Conservation (phyloP, 2,888 invertebrate species). For the Drosophila demipolita region DNA sequence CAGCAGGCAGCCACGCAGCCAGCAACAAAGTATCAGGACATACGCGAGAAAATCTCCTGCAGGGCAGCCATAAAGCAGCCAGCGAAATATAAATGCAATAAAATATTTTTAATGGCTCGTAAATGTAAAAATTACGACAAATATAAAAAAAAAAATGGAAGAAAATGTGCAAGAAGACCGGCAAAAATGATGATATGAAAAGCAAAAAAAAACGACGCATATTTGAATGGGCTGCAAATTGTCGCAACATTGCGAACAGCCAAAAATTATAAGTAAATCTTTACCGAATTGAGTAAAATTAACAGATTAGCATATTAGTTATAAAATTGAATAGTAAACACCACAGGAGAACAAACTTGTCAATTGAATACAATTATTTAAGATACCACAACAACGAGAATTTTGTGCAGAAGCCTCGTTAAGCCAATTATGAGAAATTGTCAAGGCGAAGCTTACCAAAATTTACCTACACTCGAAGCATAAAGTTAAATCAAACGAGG, state of each 20-base stretch:
- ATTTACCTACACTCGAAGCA: not conserved
- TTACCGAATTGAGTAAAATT: conserved; percentile 41
- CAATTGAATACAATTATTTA: conserved; percentile 56
- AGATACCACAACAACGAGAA: conserved; percentile 31
- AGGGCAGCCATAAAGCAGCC: conserved; percentile 66
- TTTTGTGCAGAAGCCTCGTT: conserved; percentile 50
- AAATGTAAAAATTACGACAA: conserved; percentile 73
- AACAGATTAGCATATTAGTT: conserved; percentile 64
- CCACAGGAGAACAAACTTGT: conserved; percentile 56
- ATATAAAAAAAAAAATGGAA: conserved; percentile 38
- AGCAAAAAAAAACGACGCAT: conserved; percentile 14
- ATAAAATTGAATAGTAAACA: conserved; percentile 28
- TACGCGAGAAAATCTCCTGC: conserved; percentile 54
- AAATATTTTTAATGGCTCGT: conserved; percentile 76
- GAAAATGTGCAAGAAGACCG: not conserved
- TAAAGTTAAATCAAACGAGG: conserved; percentile 15
- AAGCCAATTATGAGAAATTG: conserved; percentile 61
- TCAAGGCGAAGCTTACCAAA: conserved; percentile 35
- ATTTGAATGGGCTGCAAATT: conserved; percentile 56
- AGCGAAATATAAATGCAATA: conserved; percentile 73
- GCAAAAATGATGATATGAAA: conserved; percentile 5
- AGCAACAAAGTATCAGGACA: conserved; percentile 51
- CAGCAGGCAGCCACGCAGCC: conserved; percentile 20
- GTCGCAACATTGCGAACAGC: conserved; percentile 31
- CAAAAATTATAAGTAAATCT: conserved; percentile 18